Evolutionary conservation across 2,113 vertebrate genomes (phyloP).

Genomic region (Porphyrio hochstetteri): DNA sequence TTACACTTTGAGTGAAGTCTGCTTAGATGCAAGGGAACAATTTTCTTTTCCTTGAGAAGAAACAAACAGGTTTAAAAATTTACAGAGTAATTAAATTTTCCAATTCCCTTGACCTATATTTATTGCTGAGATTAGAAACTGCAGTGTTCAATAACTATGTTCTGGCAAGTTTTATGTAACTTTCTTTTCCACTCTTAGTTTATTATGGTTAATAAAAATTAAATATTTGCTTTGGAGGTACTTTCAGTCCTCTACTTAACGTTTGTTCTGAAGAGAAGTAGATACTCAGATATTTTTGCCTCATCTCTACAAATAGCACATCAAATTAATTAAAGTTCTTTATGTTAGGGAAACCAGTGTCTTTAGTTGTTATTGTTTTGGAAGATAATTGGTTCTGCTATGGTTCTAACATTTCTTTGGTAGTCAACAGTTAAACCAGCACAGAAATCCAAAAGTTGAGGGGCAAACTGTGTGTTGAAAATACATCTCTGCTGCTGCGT

Average conservation of each 20-base stretch:
- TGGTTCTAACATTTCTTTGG: not conserved
- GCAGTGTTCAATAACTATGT: constrained; percentile 28
- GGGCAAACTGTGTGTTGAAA: accelerated
- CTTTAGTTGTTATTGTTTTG: not conserved
- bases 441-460: not conserved
- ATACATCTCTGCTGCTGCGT: not conserved
- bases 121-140: constrained; percentile 37
- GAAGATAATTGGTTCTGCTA: not conserved
- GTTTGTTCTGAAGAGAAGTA: constrained; percentile 26
- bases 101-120: constrained; percentile 55
- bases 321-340: not conserved
- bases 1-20: constrained; percentile 5
- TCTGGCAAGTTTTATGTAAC: constrained; percentile 22
- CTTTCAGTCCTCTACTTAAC: constrained; percentile 37
- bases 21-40: not conserved
- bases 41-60: constrained; percentile 41
- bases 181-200: constrained; percentile 34
- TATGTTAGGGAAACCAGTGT: not conserved
- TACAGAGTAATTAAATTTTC: constrained; percentile 48
- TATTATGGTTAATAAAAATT: constrained; percentile 46
- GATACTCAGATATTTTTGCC: not conserved
- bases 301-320: constrained; percentile 32
- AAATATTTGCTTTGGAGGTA: constrained; percentile 47
- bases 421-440: not conserved
- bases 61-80: constrained; percentile 61